phyloP scores from a whole-genome alignment of 2,888 invertebrate genomes.

The Ennomos quercinarius region DNA sequence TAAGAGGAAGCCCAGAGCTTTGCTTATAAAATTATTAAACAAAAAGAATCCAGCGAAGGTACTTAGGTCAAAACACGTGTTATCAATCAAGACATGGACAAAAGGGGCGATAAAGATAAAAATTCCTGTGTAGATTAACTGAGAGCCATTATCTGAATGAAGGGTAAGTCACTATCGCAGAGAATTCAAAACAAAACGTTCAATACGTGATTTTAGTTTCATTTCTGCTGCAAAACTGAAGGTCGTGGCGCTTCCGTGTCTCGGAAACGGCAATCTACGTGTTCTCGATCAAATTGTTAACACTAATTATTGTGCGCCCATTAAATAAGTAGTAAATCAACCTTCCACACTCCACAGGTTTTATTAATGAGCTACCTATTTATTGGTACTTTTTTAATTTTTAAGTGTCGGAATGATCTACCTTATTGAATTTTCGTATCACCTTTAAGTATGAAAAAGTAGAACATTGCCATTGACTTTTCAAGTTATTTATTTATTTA shows the following conservation, averaged over 20 bases:
- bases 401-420: not conserved
- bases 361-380: not conserved
- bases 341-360: constrained; percentile 1
- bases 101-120: constrained; percentile 11
- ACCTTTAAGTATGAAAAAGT: too few relatives aligned
- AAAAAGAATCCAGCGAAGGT: too few relatives aligned
- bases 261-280: constrained; percentile 46
- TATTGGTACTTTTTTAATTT: not conserved
- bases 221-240: constrained; percentile 48
- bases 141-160: constrained; percentile 38
- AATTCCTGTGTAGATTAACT: constrained; percentile 21
- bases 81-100: constrained; percentile 2
- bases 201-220: constrained; percentile 56
- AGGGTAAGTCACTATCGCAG: constrained; percentile 42
- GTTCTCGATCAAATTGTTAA: constrained; percentile 35
- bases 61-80: not conserved
- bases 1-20: too few relatives aligned
- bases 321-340: constrained; percentile 13
- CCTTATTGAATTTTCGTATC: too few relatives aligned
- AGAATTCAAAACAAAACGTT: constrained; percentile 46
- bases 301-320: constrained; percentile 21
- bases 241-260: constrained; percentile 56
- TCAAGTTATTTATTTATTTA: too few relatives aligned
- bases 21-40: too few relatives aligned
- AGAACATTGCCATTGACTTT: too few relatives aligned